Percentiles rank a stretch among this genome's conserved stretches.
Evolutionary conservation across 2,888 invertebrate species (phyloP).

Genomic region (Drosophila affinis): DNA sequence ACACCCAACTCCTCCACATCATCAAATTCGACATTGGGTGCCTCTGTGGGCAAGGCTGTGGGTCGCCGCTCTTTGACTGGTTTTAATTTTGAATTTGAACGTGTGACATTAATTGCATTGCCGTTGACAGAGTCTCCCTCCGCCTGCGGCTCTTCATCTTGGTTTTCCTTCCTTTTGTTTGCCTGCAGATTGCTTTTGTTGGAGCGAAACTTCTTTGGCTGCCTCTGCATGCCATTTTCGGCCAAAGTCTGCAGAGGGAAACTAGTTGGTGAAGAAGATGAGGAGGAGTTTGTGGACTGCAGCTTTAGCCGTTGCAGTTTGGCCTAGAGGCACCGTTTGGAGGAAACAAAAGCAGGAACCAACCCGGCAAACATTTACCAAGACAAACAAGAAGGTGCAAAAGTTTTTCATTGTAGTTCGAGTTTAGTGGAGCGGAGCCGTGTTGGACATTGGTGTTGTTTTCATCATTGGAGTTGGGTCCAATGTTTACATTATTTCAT

Average conservation of each 20-base stretch:
- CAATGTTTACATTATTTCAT: constrained; percentile 64
- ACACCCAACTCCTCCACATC: constrained; percentile 6
- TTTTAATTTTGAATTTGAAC: constrained; percentile 72
- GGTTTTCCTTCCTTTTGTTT: constrained; percentile 16
- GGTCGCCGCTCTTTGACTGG: constrained; percentile 80
- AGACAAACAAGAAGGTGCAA: constrained; percentile 67
- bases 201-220: constrained; percentile 56
- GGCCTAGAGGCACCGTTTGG: constrained; percentile 51
- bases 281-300: constrained; percentile 41
- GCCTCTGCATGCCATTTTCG: constrained; percentile 48
- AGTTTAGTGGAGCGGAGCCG: constrained; percentile 26
- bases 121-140: constrained; percentile 45
- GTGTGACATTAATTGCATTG: constrained; percentile 65
- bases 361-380: constrained; percentile 62
- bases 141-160: constrained; percentile 6
- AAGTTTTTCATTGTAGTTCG: constrained; percentile 14
- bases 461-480: constrained; percentile 23
- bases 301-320: constrained; percentile 62
- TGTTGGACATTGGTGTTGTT: constrained; percentile 40
- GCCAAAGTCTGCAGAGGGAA: constrained; percentile 43
- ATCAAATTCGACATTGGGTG: constrained; percentile 56
- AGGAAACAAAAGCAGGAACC: not conserved
- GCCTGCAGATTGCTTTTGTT: constrained; percentile 49
- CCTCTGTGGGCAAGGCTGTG: constrained; percentile 77
- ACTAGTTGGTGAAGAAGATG: constrained; percentile 21